Base-by-base conservation (phyloP, 2,888 invertebrate species). In the Bembecia ichneumoniformis region DNA sequence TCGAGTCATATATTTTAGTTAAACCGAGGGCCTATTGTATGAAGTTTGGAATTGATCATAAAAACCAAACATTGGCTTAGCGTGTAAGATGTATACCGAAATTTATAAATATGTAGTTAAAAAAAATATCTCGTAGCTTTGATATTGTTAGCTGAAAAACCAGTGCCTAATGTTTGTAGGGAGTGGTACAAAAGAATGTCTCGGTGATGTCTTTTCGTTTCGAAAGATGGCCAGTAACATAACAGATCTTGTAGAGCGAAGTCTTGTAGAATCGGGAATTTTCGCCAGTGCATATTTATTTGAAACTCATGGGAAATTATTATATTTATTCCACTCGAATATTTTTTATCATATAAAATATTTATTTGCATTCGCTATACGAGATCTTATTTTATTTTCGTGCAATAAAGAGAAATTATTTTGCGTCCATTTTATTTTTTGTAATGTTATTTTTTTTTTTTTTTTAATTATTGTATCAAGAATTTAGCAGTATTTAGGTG, bases 331-430 rank as follows among this genome's bases (percentile, higher is more conserved):
- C 28, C 28, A 7, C 7, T 28, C 28, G 28, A 28, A 28, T 28
- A 28, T 28, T 28, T 28, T 28, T 28, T 7, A 28, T 28, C 9
- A 28, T 28, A 7, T 7, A 28, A 9, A 9, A 9, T 5, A 28
- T 9, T 9, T 28, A 9, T 28, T 28, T 9, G 28, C 9, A 28
- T 9, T 9, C 20, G 17, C 17, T 17, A 28, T 4, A 4, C 20
- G 7, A 28, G 28, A 28, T 28, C 28, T 28, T 28, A 28, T 28
- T 28, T 28, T 28, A 28, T 28, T 66, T 63, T 69, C 74, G 86
- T 87, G 86, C 86, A 86, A 86, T 86, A 87, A n/a, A 70, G 62
- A 73, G 76, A 74, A 84, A 84, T 79, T 77, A 66, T 73, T 82
- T 86, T 86, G 81, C 86, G 86, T 86, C 86, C 86, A 83, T 79